Evolutionary conservation across 2,113 vertebrate species (phyloP).

Genomic region (Hyperoodon ampullatus): DNA sequence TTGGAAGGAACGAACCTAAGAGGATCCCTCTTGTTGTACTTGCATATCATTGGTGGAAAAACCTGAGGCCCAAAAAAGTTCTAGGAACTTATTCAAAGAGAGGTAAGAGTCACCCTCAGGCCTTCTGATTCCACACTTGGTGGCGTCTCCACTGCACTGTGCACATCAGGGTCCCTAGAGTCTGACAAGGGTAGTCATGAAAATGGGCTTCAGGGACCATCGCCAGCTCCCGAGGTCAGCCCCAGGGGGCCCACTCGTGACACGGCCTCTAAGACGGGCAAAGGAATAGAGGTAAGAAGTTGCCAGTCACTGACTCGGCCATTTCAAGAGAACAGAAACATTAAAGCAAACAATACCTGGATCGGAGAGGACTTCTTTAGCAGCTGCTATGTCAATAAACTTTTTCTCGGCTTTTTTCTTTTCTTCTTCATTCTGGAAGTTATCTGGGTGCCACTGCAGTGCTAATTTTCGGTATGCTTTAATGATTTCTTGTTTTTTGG

Average conservation of each 20-base stretch:
- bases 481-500: constrained; percentile 98
- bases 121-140: neutral
- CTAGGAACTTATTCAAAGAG: neutral
- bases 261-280: neutral
- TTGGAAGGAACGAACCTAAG: neutral
- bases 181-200: neutral
- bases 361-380: constrained; percentile 98
- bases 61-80: neutral
- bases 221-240: neutral
- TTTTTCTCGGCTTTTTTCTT: constrained; percentile 98
- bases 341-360: constrained; percentile 87
- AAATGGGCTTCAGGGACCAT: neutral
- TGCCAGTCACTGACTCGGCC: accelerated
- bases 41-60: neutral
- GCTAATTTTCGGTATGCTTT: constrained; percentile 98
- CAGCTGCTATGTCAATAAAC: constrained; percentile 98
- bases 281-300: neutral
- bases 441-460: constrained; percentile 98
- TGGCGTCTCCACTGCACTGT: neutral
- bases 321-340: neutral
- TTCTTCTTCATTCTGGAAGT: constrained; percentile 95
- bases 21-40: neutral
- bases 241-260: neutral
- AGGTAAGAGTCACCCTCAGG: neutral
- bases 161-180: neutral